These are phyloP conservation scores for Tragelaphus imberbis DNA, from an alignment of 2,113 vertebrate genomes.

Conservation along the genomic window DNA sequence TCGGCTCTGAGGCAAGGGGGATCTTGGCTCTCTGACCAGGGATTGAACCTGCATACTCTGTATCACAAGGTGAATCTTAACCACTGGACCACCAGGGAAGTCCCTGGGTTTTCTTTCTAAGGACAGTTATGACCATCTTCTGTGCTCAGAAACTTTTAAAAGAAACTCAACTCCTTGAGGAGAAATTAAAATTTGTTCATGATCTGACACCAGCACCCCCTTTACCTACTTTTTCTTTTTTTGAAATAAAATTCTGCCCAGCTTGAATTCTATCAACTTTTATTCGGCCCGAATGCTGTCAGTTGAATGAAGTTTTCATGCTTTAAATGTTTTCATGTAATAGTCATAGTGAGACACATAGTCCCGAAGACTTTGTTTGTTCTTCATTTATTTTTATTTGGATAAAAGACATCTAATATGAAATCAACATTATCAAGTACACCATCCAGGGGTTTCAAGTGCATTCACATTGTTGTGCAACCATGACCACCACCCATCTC, in stretches of 20 bases:
- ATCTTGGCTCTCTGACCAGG: not conserved
- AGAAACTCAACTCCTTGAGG: not conserved
- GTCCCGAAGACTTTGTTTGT: not conserved
- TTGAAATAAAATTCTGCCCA: not conserved
- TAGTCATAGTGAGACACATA: not conserved
- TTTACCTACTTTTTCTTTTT: not conserved
- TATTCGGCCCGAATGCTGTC: not conserved
- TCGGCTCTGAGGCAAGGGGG: not conserved
- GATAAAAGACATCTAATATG: not conserved
- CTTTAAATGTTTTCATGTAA: not conserved
- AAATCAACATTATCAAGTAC: not conserved
- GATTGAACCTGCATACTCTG: accelerated
- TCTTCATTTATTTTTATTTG: not conserved
- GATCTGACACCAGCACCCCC: not conserved
- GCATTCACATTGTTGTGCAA: accelerated
- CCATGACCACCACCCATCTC: not conserved
- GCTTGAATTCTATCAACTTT: not conserved
- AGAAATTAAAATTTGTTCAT: not conserved
- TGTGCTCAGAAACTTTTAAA: not conserved
- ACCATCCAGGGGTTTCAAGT: not conserved
- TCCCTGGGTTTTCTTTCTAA: not conserved
- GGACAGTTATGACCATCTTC: accelerated
- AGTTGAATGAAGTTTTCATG: not conserved
- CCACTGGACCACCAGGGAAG: not conserved
- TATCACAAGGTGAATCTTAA: not conserved